Percentiles rank a stretch among this genome's conserved stretches.
phyloP scores from a whole-genome alignment of 2,888 invertebrate genomes.

The Ophion obscuratus region DNA sequence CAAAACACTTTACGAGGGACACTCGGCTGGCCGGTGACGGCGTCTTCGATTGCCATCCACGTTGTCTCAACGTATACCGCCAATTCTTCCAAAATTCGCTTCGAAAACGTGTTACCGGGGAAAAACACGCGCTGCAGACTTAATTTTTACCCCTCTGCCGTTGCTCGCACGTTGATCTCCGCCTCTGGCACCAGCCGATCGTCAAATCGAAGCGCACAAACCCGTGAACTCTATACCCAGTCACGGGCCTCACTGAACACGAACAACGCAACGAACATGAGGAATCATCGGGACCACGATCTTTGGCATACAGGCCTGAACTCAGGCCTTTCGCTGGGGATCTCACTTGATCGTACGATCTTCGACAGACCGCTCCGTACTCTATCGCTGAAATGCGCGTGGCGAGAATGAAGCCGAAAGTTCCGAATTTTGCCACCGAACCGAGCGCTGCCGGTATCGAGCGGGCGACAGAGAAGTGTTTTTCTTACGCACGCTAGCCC shows the following conservation, averaged over 20 bases:
- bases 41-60: slow-evolving; percentile 57
- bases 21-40: slow-evolving; percentile 52
- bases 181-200: slow-evolving; percentile 50
- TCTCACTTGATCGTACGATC: neutral
- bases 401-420: neutral
- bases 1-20: slow-evolving; percentile 52
- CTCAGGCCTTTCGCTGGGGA: neutral
- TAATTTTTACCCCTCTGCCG: slow-evolving; percentile 15
- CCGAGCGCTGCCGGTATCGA: neutral
- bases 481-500: no score
- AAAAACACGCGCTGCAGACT: slow-evolving; percentile 15
- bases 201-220: slow-evolving; percentile 51
- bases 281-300: neutral
- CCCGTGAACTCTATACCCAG: slow-evolving; percentile 50
- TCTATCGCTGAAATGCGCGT: neutral
- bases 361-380: neutral
- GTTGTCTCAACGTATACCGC: slow-evolving; percentile 26
- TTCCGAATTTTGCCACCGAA: neutral
- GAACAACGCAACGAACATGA: slow-evolving; percentile 38
- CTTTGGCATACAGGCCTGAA: slow-evolving; percentile 11
- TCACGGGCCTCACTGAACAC: slow-evolving; percentile 58
- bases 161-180: slow-evolving; percentile 23
- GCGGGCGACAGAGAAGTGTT: neutral
- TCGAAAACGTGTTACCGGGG: slow-evolving; percentile 10
- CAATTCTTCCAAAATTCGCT: slow-evolving; percentile 1